Base-by-base conservation (phyloP, 2,888 invertebrate genomes). In the Caenorhabditis macrosperma region DNA sequence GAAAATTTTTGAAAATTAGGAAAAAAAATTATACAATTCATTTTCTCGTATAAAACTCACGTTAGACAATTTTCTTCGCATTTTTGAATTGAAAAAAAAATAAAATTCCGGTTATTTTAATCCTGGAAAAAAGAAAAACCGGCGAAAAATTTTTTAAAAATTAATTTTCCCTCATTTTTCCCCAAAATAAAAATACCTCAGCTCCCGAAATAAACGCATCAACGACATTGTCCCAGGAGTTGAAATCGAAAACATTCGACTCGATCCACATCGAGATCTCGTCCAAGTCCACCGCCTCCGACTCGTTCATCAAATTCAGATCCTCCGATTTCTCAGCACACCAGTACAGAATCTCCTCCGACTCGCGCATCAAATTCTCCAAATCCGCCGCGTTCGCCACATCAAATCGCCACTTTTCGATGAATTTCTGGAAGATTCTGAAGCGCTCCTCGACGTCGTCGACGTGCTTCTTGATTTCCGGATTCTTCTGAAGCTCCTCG, bases 301-400 rank as follows among this genome's bases (percentile, higher is more conserved):
- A 52, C 28, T 30, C 10, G 5, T 46, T 57, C 68, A 68, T 68
- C n/a, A 57, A 52, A 24, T 68, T 52, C 55, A 76, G 35, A 17
- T 61, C 50, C 26, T 72, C 72, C 15, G 38, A 50, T 63, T 69
- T 69, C 24, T 77, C 77, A 5, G 69, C 79, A 44, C 35, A 83
- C 82, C 64, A 84, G 78, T 28, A 80, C 38, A 66, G 80, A 81
- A 63, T 82, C 55, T 67, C 82, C 59, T 41, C 84, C 66, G 50
- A 81, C 59, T 38, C 78, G 9, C 48, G 78, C 54, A 66, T 78
- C 64, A 69, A 82, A 59, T 55, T 81, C 74, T 77, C 84, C 46
- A 26, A 75, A 55, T 64, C 83, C 61, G 68, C 66, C 35, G 55
- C 57, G 22, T 35, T 59, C 41, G 69, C 69, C 57, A 77, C 12